phyloP scores from a whole-genome alignment of 2,797 vertebrate species.

The Paedocypris micromegethes region DNA sequence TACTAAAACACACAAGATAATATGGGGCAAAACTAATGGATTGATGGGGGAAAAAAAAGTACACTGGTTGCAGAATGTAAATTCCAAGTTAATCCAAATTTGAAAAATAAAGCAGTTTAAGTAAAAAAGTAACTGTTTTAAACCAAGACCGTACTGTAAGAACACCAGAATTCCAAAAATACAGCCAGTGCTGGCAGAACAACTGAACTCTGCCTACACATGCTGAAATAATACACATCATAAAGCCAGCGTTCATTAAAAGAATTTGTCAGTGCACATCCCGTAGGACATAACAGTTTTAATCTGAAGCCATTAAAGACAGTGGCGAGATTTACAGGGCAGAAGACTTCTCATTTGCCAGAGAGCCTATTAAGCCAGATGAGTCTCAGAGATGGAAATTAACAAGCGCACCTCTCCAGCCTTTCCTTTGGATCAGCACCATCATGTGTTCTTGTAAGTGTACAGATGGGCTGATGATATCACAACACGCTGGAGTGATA shows the following conservation, averaged over 20 bases:
- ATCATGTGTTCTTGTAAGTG: constrained; percentile 29
- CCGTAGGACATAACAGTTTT: constrained; percentile 72
- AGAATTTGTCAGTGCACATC: constrained; percentile 74
- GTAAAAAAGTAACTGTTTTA: too few relatives aligned
- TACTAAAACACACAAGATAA: too few relatives aligned
- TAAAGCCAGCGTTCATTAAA: constrained; percentile 77
- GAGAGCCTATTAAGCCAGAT: constrained; percentile 72
- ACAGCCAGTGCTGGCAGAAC: constrained; percentile 45
- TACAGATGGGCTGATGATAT: constrained; percentile 27
- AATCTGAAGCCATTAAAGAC: constrained; percentile 73
- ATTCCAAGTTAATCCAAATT: background rate
- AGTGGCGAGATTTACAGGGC: constrained; percentile 68
- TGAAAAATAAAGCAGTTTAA: background rate
- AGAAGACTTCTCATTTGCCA: constrained; percentile 68
- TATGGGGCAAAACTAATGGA: too few relatives aligned
- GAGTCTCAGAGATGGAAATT: constrained; percentile 66
- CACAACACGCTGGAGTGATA: constrained; percentile 4
- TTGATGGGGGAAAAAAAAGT: too few relatives aligned
- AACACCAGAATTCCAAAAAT: background rate
- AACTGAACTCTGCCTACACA: constrained; percentile 59
- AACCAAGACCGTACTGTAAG: too few relatives aligned
- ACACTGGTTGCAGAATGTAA: too few relatives aligned
- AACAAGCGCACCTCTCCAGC: constrained; percentile 54
- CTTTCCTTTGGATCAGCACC: constrained; percentile 38
- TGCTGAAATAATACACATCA: constrained; percentile 67